Percentiles rank a stretch among this genome's conserved stretches.
These are phyloP conservation scores for Molorchus minor DNA, from an alignment of 2,888 invertebrate species.

Conservation along the genomic window DNA sequence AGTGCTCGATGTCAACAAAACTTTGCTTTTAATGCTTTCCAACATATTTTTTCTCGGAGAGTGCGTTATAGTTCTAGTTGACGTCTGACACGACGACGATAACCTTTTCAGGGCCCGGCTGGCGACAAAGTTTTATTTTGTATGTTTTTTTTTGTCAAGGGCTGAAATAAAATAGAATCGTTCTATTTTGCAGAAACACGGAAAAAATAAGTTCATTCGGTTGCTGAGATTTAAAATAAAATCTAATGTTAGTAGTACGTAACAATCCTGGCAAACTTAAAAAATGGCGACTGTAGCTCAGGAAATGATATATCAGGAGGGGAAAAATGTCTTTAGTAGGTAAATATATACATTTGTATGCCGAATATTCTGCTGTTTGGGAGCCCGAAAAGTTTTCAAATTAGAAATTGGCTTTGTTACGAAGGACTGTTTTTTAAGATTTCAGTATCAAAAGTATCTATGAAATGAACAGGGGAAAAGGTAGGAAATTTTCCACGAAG, in stretches of 20 bases:
- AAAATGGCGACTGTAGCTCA: too few species aligned
- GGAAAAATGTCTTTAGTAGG: background rate
- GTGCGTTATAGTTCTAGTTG: slow-evolving; percentile 28
- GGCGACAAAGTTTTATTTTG: background rate
- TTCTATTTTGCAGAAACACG: background rate
- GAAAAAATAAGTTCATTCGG: background rate
- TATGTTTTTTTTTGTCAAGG: background rate
- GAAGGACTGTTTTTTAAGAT: too few species aligned
- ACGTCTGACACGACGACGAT: slow-evolving; percentile 1
- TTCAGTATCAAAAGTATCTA: too few species aligned
- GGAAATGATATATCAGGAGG: background rate
- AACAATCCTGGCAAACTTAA: too few species aligned
- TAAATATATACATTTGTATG: background rate
- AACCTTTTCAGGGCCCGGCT: background rate
- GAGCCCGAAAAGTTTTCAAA: too few species aligned
- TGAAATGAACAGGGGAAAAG: background rate
- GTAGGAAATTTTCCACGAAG: background rate
- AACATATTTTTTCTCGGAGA: slow-evolving; percentile 39
- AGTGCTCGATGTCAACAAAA: slow-evolving; percentile 52
- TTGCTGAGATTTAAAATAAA: too few species aligned
- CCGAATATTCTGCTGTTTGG: background rate
- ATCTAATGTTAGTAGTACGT: too few species aligned
- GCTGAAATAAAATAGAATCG: background rate
- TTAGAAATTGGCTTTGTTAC: too few species aligned
- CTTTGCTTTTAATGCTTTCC: slow-evolving; percentile 53